These are phyloP conservation scores for Drosophila fulvimacula DNA, from an alignment of 2,888 invertebrate genomes.

Conservation along the genomic window DNA sequence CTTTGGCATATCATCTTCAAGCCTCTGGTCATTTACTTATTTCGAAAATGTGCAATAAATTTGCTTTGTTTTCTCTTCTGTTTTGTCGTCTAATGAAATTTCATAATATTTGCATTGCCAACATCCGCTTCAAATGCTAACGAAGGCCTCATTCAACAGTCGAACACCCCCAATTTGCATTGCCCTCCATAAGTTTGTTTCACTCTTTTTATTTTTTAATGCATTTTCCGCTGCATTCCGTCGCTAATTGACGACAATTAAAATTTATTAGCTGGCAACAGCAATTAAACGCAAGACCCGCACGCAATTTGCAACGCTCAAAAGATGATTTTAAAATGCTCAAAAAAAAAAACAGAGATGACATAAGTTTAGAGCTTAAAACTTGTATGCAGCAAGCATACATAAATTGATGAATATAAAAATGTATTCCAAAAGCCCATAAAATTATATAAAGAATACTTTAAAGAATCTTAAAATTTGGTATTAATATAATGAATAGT, in stretches of 20 bases:
- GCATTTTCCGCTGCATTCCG: constrained; percentile 71
- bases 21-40: constrained; percentile 12
- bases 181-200: constrained; percentile 23
- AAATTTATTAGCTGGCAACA: constrained; percentile 80
- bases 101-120: constrained; percentile 31
- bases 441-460: no score
- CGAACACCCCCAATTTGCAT: constrained; percentile 54
- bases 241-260: constrained; percentile 78
- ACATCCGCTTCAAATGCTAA: constrained; percentile 58
- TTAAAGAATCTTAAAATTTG: no score
- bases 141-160: constrained; percentile 47
- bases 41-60: constrained; percentile 32
- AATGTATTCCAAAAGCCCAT: no score
- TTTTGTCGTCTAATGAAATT: constrained; percentile 52
- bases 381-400: not conserved
- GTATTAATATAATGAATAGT: no score
- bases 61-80: constrained; percentile 13
- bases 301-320: constrained; percentile 41
- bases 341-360: constrained; percentile 12
- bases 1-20: constrained; percentile 8
- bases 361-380: not conserved
- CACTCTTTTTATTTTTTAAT: constrained; percentile 15
- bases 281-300: constrained; percentile 73
- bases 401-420: not conserved
- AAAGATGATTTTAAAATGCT: constrained; percentile 32